phyloP scores from a whole-genome alignment of 2,888 invertebrate genomes.

The Hirtodrosophila confusa region DNA sequence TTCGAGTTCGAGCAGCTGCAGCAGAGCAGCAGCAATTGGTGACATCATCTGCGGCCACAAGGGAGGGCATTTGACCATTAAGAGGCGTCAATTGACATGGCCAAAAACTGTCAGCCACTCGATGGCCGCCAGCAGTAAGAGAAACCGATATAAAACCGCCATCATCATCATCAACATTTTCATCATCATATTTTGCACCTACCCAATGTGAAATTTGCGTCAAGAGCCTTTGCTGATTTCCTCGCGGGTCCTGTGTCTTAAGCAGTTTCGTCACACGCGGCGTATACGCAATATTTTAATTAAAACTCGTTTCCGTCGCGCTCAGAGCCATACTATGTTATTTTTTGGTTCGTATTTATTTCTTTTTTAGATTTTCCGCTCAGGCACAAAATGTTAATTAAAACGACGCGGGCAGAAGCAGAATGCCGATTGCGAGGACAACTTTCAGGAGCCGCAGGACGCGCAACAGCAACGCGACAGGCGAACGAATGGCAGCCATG shows the following conservation, averaged over 20 bases:
- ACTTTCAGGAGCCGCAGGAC: conserved; percentile 21
- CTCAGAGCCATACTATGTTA: conserved; percentile 9
- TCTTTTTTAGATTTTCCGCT: conserved; percentile 29
- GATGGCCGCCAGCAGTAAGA: conserved; percentile 2
- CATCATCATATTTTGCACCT: conserved; percentile 7
- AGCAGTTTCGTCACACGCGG: conserved; percentile 7
- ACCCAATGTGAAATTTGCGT: conserved; percentile 1
- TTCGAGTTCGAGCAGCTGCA: background rate
- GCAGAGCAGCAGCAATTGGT: conserved; percentile 1
- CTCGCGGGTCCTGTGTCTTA: conserved; percentile 4
- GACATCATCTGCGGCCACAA: conserved; percentile 4
- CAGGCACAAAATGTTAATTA: conserved; percentile 56
- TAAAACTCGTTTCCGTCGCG: conserved; percentile 53
- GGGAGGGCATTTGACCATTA: conserved; percentile 22
- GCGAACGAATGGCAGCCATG: conserved; percentile 68
- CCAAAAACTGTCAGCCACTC: conserved; percentile 28
- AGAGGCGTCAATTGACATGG: conserved; percentile 32
- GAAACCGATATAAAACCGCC: conserved; percentile 1
- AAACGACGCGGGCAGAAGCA: conserved; percentile 26
- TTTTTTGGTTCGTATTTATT: conserved; percentile 4
- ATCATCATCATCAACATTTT: background rate
- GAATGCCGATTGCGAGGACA: conserved; percentile 24
- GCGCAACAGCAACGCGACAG: conserved; percentile 50
- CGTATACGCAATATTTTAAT: conserved; percentile 55
- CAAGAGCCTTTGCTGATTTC: background rate